Evolutionary conservation across 2,113 vertebrate species (phyloP), one percentile per base, ranked within the genome.

Genomic region (Laticauda colubrina): DNA sequence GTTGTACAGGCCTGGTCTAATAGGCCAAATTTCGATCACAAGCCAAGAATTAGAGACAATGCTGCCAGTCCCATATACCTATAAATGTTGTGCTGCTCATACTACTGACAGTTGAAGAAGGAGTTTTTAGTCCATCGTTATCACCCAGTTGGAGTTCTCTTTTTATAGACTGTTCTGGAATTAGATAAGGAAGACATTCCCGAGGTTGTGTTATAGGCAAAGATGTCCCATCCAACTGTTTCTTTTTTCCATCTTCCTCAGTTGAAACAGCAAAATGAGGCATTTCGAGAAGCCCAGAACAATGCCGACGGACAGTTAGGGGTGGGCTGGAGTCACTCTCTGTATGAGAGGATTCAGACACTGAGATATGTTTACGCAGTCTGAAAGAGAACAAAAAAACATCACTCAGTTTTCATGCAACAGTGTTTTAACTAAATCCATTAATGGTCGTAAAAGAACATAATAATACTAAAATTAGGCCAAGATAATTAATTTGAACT

Each of bases 241-340:
- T 91, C 96, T 96, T 92, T 61, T 97, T 97, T 4, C 97, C 97
- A 54, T 98, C 98, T 2, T 99, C 99, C 95, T 99, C 99, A 0
- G 98, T 59, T 0, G 98, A 98, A 95, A 99, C 98, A 90, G 99
- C 98, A 55, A 99, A 99, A 34, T 98, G 98, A 0, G 98, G 98
- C 97, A 98, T 98, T 93, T 99, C 99, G 0, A 99, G 98, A 45
- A 99, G 98, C 54, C 98, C 99, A 0, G 99, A 99, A 96, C 99
- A 99, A 97, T 98, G 98, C 0, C 98, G 97, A 0, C 99, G 98
- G 23, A 99, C 98, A 0, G 99, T 99, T 94, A 99, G 97, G 0
- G 99, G 99, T 0, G 99, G 99, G 94, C 99, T 99, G 87, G 99
- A 99, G 97, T 99, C 99, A 1, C 99, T 99, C 97, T 99, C 99